Conservation (phyloP, 2,113 vertebrate species). For the Syrmaticus mikado region DNA sequence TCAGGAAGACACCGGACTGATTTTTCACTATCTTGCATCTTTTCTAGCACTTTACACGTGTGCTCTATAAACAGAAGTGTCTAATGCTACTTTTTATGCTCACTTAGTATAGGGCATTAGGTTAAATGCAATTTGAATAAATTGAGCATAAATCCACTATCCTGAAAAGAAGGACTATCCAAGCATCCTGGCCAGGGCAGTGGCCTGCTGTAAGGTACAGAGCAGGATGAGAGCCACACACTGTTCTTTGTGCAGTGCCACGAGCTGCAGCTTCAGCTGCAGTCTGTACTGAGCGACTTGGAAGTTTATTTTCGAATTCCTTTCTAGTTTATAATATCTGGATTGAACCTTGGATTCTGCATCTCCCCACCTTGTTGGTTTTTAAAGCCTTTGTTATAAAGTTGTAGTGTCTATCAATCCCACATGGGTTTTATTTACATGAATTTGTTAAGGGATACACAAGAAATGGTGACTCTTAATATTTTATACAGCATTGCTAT, state of each 20-base stretch:
- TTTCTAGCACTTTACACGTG: conserved; percentile 30
- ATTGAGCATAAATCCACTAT: not conserved
- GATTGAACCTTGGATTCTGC: not conserved
- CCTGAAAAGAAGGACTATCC: not conserved
- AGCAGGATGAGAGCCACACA: not conserved
- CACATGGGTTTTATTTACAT: conserved; percentile 43
- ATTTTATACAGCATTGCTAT: not conserved
- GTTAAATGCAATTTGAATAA: not conserved
- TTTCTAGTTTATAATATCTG: conserved; percentile 32
- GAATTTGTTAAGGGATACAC: not conserved
- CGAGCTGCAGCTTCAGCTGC: not conserved
- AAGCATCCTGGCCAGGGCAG: not conserved
- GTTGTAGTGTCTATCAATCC: conserved; percentile 19
- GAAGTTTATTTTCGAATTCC: conserved; percentile 53
- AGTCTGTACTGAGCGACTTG: not conserved
- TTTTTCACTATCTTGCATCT: conserved; percentile 63
- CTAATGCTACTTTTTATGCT: not conserved
- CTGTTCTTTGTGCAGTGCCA: fast-evolving
- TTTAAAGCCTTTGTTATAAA: conserved; percentile 17
- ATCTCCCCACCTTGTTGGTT: not conserved
- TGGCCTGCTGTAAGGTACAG: fast-evolving
- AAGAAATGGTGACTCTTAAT: conserved; percentile 46
- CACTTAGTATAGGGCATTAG: not conserved
- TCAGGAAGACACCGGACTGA: conserved; percentile 44
- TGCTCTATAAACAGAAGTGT: conserved; percentile 23